Percentiles rank a stretch among this genome's conserved stretches.
Evolutionary conservation across 64 coral and sea anemone species (phyloP).

Genomic region (Dendronephthya gigantea): DNA sequence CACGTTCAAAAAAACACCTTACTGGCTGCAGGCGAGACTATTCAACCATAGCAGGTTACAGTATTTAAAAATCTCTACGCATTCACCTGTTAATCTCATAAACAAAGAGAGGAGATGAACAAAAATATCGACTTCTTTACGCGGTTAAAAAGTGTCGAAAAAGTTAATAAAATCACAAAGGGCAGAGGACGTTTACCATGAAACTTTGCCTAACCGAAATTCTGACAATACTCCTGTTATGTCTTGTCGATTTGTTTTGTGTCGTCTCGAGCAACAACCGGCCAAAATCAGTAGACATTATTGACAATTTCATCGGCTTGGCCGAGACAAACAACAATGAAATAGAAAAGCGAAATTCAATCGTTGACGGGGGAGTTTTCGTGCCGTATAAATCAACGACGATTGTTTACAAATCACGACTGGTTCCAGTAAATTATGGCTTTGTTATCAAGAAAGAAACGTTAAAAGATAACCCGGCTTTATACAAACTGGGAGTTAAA

Average conservation of each 20-base stretch:
- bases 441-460: slow-evolving; percentile 11
- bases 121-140: too few species aligned
- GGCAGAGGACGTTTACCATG: background rate
- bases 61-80: background rate
- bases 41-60: background rate
- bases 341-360: background rate
- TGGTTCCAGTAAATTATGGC: background rate
- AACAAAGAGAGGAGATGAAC: background rate
- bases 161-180: background rate
- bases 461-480: background rate
- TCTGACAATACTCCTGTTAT: background rate
- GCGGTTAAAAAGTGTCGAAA: too few species aligned
- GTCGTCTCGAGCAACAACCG: background rate
- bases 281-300: background rate
- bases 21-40: too few species aligned
- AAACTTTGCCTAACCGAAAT: background rate
- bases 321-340: background rate
- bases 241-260: background rate
- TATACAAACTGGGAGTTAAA: background rate
- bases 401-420: background rate
- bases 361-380: background rate
- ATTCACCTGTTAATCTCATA: background rate
- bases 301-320: background rate
- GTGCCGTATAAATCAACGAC: slow-evolving; percentile 6
- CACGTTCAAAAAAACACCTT: too few species aligned